Percentiles rank a stretch among this genome's conserved stretches.
phyloP scores from a whole-genome alignment of 2,797 vertebrate species.

The Helicolenus hilgendorfi region DNA sequence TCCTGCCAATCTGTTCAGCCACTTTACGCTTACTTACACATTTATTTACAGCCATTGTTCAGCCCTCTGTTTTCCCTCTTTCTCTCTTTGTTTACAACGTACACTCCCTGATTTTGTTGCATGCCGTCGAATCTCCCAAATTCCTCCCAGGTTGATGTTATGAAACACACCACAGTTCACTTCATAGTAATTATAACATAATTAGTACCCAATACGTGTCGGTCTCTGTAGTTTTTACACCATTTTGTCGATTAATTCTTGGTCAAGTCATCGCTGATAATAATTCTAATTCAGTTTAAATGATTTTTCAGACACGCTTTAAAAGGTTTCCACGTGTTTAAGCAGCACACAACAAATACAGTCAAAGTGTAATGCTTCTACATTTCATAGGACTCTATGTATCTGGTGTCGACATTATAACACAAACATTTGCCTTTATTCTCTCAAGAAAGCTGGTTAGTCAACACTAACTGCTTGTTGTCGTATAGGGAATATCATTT shows the following conservation, averaged over 20 bases:
- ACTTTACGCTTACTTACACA: not conserved
- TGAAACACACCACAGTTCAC: not conserved
- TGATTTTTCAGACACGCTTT: constrained; percentile 10
- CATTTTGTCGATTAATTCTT: not conserved
- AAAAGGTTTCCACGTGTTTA: constrained; percentile 13
- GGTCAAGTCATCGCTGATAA: not conserved
- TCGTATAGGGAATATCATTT: not conserved
- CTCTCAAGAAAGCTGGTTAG: constrained; percentile 35
- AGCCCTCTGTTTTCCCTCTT: not conserved
- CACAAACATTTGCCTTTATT: constrained; percentile 18
- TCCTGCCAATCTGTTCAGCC: not conserved
- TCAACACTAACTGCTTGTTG: constrained; percentile 16
- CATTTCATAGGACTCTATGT: constrained; percentile 23
- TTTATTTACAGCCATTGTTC: not conserved
- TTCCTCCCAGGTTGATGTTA: not conserved
- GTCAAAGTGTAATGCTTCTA: constrained; percentile 3
- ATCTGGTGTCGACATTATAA: not conserved
- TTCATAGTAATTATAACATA: not conserved
- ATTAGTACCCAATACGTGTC: not conserved
- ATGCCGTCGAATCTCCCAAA: not conserved
- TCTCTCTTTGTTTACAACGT: not conserved
- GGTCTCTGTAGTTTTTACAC: not conserved
- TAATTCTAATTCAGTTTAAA: constrained; percentile 30
- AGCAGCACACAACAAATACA: constrained; percentile 35
- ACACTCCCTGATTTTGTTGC: not conserved